Evolutionary conservation across 1,140 invertebrate genomes (phyloP), one percentile per base, ranked within the genome.

Genomic region (Ericerus pela): DNA sequence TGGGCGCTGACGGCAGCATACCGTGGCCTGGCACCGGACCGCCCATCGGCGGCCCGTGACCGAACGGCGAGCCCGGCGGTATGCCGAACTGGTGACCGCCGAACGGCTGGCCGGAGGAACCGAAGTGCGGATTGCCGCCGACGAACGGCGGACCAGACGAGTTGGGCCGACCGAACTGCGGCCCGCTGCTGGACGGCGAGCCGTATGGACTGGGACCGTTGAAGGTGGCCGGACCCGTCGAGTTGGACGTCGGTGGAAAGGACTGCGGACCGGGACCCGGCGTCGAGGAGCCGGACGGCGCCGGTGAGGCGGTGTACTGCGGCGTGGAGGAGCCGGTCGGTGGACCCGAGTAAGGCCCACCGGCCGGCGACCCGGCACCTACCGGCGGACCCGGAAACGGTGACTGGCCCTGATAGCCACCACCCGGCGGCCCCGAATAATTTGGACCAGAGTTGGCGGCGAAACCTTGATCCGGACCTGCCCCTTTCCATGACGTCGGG

Each of bases 261-360:
- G 72, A 71, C 60, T 74, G 78, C 24, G 76, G 77, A 54, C 69
- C 73, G 37, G 75, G 77, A 33, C 80, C 80, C 2, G 81, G 81
- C 28, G 81, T 83, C 14, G 81, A 82, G 33, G 81, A 82, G n/a
- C 81, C 81, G 26, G 79, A 81, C 2, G 81, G 81, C 51, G 81
- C 81, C 41, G 81, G 81, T 27, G 81, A 83, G 24, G 81, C 80
- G 58, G 79, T 82, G 66, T 83, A 84, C 63, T 83, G 81, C 14
- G 81, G 81, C 55, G 81, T 82, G 55, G 75, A 79, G 24, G 80
- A 82, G 33, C 81, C 80, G 4, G 81, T 79, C 55, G 78, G 78
- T 52, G 79, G 79, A 3, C 75, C 78, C 63, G 79, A 79, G 65
- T 79, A 79, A 22, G 75, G 73, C 6, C 72, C 77, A 18, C 75